Evolutionary conservation across 2,113 vertebrate genomes (phyloP).

Genomic region (Salvelinus fontinalis): DNA sequence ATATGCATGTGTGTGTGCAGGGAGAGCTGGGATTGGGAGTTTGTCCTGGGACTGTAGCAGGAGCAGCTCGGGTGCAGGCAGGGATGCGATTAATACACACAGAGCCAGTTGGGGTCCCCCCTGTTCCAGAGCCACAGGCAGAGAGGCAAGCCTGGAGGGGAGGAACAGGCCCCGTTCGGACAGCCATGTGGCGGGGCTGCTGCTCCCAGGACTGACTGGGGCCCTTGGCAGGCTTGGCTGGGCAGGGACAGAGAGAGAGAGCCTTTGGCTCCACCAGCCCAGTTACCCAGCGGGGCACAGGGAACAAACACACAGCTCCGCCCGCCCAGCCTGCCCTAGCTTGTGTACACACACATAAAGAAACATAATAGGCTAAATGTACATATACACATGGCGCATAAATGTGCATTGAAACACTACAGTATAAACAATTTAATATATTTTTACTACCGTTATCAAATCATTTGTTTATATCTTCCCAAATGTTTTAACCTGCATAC

Average conservation of each 20-base stretch:
- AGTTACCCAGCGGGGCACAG: conserved; percentile 67
- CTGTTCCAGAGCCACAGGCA: conserved; percentile 74
- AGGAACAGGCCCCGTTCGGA: conserved; percentile 56
- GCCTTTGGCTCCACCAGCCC: conserved; percentile 71
- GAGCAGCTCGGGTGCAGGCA: conserved; percentile 77
- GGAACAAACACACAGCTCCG: conserved; percentile 59
- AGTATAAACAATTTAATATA: no score
- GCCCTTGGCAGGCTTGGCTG: conserved; percentile 61
- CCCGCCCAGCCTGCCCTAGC: not conserved
- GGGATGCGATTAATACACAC: conserved; percentile 80
- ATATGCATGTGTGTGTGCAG: conserved; percentile 24
- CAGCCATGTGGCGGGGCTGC: conserved; percentile 64
- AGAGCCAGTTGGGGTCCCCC: conserved; percentile 72
- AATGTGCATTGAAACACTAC: conserved; percentile 6
- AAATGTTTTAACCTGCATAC: not conserved
- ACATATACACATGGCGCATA: conserved; percentile 14
- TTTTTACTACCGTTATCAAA: no score
- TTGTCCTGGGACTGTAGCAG: conserved; percentile 67
- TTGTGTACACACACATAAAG: conserved; percentile 29
- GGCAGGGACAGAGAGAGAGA: conserved; percentile 59
- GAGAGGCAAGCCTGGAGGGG: conserved; percentile 43
- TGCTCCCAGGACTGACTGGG: conserved; percentile 47
- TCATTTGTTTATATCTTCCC: no score
- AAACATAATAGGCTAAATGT: conserved; percentile 21
- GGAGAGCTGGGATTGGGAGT: conserved; percentile 26